Evolutionary conservation across 2,113 vertebrate genomes (phyloP).

Genomic region (Scatophagus argus): DNA sequence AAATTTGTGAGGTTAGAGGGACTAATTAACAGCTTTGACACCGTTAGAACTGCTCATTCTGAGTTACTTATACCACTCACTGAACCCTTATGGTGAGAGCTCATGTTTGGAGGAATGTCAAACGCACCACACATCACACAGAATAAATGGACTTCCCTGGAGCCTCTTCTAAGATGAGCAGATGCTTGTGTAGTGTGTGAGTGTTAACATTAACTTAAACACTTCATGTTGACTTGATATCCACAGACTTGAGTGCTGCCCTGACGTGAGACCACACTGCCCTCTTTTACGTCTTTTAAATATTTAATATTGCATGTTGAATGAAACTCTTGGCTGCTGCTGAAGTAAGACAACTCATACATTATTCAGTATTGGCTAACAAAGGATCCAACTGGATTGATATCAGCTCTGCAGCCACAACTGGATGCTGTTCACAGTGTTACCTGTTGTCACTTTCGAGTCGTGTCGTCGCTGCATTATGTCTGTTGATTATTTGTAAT

Average conservation of each 20-base stretch:
- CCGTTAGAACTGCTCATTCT: neutral
- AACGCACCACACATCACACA: neutral
- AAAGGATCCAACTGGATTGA: neutral
- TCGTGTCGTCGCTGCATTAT: no score
- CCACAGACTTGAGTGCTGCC: neutral
- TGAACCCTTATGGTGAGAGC: neutral
- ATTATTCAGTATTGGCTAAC: neutral
- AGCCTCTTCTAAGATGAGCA: no score
- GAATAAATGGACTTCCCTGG: no score
- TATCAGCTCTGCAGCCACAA: neutral
- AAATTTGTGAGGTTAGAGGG: no score
- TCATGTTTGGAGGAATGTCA: neutral
- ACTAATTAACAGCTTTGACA: no score
- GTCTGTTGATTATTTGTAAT: neutral
- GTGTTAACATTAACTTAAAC: neutral
- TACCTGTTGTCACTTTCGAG: no score
- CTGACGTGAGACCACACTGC: neutral
- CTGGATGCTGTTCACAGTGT: neutral
- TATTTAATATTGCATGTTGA: slow-evolving; percentile 1
- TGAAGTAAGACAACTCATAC: neutral
- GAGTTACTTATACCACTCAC: neutral
- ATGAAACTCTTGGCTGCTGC: neutral
- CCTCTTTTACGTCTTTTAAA: neutral
- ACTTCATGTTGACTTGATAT: no score
- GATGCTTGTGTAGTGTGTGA: no score